Conservation (phyloP, 2,888 invertebrate genomes). For the Molanna angustata region DNA sequence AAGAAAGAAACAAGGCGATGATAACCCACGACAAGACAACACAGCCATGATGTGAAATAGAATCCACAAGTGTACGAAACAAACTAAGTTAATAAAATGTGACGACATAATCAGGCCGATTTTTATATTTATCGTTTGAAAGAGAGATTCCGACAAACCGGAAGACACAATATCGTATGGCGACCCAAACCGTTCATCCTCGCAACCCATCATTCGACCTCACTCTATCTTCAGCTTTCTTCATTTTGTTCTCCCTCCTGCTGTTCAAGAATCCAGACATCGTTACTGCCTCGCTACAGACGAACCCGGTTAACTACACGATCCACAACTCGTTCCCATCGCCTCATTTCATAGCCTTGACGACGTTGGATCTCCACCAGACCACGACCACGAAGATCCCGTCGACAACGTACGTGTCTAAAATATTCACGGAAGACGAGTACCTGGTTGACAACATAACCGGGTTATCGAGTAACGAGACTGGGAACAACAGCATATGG, state of each 20-base stretch:
- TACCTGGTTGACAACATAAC: constrained; percentile 45
- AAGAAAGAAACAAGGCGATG: too few species aligned
- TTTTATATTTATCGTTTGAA: too few species aligned
- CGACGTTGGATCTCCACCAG: constrained; percentile 41
- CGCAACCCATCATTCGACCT: constrained; percentile 24
- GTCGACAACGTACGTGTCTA: too few species aligned
- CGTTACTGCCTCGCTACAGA: constrained; percentile 14
- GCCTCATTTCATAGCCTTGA: constrained; percentile 7
- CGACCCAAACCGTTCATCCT: constrained; percentile 25
- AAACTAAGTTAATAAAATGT: too few species aligned
- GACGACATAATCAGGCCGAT: too few species aligned
- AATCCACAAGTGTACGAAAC: too few species aligned
- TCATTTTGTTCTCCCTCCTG: constrained; percentile 16
- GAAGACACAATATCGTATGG: constrained; percentile 28
- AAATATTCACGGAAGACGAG: constrained; percentile 36
- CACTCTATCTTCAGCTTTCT: constrained; percentile 28
- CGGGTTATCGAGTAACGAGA: constrained; percentile 41
- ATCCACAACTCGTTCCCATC: constrained; percentile 6
- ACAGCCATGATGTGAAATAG: too few species aligned
- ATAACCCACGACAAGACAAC: too few species aligned
- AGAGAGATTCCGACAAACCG: constrained; percentile 28
- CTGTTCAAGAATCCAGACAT: constrained; percentile 17
- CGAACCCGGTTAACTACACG: constrained; percentile 3
- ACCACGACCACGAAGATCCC: constrained; percentile 35
- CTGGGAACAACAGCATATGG: constrained; percentile 38